Evolutionary conservation across 2,113 vertebrate genomes (phyloP), one percentile per base, ranked within the genome.

Genomic region (Trogon surrucura): DNA sequence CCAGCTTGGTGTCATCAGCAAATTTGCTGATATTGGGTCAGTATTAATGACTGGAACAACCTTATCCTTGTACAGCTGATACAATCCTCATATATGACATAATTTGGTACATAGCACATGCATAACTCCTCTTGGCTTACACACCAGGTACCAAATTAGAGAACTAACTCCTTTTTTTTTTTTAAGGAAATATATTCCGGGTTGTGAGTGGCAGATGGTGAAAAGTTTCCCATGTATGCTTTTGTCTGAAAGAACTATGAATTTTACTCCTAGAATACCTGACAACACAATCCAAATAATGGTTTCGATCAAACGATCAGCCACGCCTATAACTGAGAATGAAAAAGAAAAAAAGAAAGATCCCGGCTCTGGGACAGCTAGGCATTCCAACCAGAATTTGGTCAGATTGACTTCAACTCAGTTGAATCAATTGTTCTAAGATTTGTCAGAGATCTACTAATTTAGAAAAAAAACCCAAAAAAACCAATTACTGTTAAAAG

Each of bases 21-120:
- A n/a, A n/a, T n/a, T n/a, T n/a, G n/a, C n/a, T n/a, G n/a, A n/a
- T n/a, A n/a, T n/a, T n/a, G n/a, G n/a, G n/a, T n/a, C n/a, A n/a
- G 2, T 79, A 58, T 53, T 50, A 74, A 60, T 54, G 54, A 58
- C 32, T 86, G 72, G 17, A 56, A 25, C 34, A 74, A 36, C 62
- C 21, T n/a, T 41, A 17, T 69, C 45, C 16, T 53, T 30, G 53
- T 36, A 36, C 16, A n/a, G 16, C 64, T 80, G 51, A 32, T 21
- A 20, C 58, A 92, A 44, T 60, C 15, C 22, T 44, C 11, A 13
- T 54, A 21, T 67, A 29, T 64, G 34, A 18, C 25, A 38, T 18
- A 57, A 44, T 84, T 78, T 51, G 73, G 5, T 38, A 2, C 11
- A 4, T 38, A 18, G 15, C 7, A 9, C 0, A 0, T 13, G 6